Evolutionary conservation across 1,140 invertebrate species (phyloP).

Genomic region (Scaptomyza montana): DNA sequence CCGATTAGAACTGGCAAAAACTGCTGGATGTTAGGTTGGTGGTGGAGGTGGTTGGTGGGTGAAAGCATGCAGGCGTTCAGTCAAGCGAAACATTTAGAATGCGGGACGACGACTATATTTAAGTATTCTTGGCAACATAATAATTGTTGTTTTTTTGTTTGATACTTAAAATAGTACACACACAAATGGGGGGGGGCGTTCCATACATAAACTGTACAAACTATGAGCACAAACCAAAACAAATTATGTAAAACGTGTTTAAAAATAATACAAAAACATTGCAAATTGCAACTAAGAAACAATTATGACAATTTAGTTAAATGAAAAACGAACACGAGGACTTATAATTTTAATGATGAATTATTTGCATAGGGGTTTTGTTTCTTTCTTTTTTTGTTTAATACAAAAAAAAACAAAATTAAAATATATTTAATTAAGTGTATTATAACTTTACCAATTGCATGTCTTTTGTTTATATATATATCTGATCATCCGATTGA

Average conservation of each 20-base stretch:
- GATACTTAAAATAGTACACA: slow-evolving; percentile 70
- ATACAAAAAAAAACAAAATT: slow-evolving; percentile 43
- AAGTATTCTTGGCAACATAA: slow-evolving; percentile 65
- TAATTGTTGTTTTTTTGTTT: slow-evolving; percentile 38
- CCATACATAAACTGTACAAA: slow-evolving; percentile 1
- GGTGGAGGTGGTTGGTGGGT: background rate
- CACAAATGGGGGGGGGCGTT: slow-evolving; percentile 24
- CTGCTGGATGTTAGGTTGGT: slow-evolving; percentile 22
- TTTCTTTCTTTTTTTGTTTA: background rate
- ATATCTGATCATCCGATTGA: slow-evolving; percentile 57
- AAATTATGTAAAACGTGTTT: slow-evolving; percentile 16
- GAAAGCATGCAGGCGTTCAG: slow-evolving; percentile 26
- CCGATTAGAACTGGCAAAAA: slow-evolving; percentile 73
- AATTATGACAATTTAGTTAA: background rate
- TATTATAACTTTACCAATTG: slow-evolving; percentile 67
- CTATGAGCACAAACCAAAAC: slow-evolving; percentile 8
- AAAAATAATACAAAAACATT: slow-evolving; percentile 9
- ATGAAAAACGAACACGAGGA: too few species aligned
- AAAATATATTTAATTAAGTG: slow-evolving; percentile 41
- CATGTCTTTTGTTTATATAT: slow-evolving; percentile 45
- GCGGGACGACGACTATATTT: slow-evolving; percentile 61
- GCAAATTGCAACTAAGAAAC: slow-evolving; percentile 17
- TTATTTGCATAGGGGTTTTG: background rate
- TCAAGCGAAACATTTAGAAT: background rate
- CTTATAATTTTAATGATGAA: too few species aligned